phyloP scores from a whole-genome alignment of 1,140 invertebrate genomes.

The Paraescarpia echinospica region DNA sequence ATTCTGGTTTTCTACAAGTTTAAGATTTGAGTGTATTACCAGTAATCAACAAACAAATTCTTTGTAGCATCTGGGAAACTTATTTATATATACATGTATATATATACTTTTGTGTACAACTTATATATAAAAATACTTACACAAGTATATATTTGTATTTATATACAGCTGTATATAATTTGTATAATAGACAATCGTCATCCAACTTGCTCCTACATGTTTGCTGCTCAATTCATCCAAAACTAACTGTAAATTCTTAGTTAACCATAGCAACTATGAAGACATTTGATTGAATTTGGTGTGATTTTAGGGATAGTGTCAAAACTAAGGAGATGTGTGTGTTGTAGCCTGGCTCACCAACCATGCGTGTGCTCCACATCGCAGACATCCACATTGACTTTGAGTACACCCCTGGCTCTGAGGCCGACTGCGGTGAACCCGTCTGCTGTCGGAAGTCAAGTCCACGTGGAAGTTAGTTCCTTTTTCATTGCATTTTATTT shows the following conservation, averaged over 20 bases:
- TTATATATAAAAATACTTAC: too few species aligned
- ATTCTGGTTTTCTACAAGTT: neutral
- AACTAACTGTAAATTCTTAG: too few species aligned
- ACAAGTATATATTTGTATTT: too few species aligned
- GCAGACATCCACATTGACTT: constrained; percentile 82
- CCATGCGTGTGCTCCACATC: constrained; percentile 68
- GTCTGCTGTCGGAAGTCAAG: constrained; percentile 70
- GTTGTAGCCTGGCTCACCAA: constrained; percentile 43
- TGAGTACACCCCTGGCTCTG: constrained; percentile 67
- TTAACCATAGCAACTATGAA: neutral
- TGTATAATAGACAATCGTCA: too few species aligned
- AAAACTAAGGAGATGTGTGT: neutral
- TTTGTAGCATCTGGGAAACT: too few species aligned
- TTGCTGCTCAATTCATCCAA: too few species aligned
- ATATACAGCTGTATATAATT: too few species aligned
- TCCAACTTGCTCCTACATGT: too few species aligned
- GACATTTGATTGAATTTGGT: neutral
- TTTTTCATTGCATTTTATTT: constrained; percentile 20
- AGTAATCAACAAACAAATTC: too few species aligned
- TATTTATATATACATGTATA: too few species aligned
- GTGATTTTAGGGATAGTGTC: neutral
- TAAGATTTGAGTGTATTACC: too few species aligned
- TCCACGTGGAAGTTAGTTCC: neutral
- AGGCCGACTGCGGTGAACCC: constrained; percentile 73
- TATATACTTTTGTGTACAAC: too few species aligned